These are phyloP conservation scores for Hemicentrotus pulcherrimus DNA, from an alignment of 35 echinoderm and acorn worm genomes.

Conservation along the genomic window DNA sequence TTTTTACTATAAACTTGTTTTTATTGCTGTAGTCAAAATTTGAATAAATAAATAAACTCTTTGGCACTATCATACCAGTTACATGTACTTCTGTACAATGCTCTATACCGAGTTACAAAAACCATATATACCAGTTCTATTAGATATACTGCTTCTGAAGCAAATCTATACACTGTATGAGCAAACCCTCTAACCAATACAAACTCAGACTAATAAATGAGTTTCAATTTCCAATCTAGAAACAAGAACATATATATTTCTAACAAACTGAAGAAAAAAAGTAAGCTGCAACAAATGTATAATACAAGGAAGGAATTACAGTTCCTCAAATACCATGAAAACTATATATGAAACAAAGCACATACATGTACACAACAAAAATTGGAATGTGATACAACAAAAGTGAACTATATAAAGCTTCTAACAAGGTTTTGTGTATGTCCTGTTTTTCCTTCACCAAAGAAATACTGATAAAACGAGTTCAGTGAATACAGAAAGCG, in stretches of 20 bases:
- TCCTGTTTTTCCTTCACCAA: neutral
- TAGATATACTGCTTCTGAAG: neutral
- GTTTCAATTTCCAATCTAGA: no score
- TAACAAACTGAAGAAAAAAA: neutral
- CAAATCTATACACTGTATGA: neutral
- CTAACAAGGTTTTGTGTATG: neutral
- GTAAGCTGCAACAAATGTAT: neutral
- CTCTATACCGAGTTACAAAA: neutral
- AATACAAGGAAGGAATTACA: neutral
- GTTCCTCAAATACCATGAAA: neutral
- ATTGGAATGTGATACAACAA: neutral
- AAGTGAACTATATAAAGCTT: neutral
- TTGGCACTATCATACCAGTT: conserved; percentile 26
- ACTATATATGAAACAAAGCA: neutral
- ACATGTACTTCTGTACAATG: neutral
- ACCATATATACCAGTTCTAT: neutral
- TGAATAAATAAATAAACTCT: conserved; percentile 40
- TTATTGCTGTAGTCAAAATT: conserved; percentile 39
- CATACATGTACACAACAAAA: neutral
- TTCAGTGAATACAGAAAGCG: neutral
- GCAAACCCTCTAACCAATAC: no score
- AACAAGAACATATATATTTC: neutral
- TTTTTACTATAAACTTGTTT: conserved; percentile 28
- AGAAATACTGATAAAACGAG: neutral
- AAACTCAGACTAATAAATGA: no score